Conservation (phyloP, 1,140 invertebrate species). For the Phymastichus coffea region DNA sequence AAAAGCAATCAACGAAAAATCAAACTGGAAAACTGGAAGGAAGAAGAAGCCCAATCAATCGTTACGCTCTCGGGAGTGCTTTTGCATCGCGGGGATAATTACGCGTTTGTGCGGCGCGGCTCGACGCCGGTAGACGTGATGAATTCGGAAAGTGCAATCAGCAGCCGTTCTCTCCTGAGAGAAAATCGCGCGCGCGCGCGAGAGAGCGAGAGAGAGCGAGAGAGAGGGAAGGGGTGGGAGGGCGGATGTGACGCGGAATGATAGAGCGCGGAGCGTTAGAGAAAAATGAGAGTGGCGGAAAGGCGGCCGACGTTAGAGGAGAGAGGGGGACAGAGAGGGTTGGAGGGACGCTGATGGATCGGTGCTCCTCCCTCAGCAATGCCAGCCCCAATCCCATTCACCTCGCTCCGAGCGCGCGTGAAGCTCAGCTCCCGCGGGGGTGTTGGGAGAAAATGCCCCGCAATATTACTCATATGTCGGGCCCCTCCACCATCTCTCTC, state of each 20-base stretch:
- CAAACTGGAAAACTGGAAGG: too few species aligned
- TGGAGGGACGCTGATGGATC: conserved; percentile 58
- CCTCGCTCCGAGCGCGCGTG: conserved; percentile 10
- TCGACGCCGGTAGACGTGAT: too few species aligned
- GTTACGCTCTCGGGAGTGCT: too few species aligned
- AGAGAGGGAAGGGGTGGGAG: conserved; percentile 49
- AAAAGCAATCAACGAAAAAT: too few species aligned
- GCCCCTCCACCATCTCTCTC: conserved; percentile 2
- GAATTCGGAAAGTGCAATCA: conserved; percentile 57
- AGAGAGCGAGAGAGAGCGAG: conserved; percentile 11
- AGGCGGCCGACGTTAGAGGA: conserved; percentile 55
- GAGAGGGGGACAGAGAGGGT: conserved; percentile 58
- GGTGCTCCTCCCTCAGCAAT: conserved; percentile 49
- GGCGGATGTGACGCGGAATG: conserved; percentile 58
- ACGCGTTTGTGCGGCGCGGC: too few species aligned
- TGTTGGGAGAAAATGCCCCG: conserved; percentile 51
- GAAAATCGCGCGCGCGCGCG: conserved; percentile 3
- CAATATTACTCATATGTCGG: conserved; percentile 57
- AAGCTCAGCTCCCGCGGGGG: conserved; percentile 31
- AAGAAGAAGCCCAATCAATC: too few species aligned
- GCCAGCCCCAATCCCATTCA: conserved; percentile 36
- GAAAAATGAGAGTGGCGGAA: conserved; percentile 60
- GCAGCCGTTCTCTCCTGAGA: conserved; percentile 28
- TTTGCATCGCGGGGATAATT: too few species aligned
- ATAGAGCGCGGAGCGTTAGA: conserved; percentile 56